phyloP scores from a whole-genome alignment of 2,888 invertebrate species.

The Lasioglossum oenotherae region DNA sequence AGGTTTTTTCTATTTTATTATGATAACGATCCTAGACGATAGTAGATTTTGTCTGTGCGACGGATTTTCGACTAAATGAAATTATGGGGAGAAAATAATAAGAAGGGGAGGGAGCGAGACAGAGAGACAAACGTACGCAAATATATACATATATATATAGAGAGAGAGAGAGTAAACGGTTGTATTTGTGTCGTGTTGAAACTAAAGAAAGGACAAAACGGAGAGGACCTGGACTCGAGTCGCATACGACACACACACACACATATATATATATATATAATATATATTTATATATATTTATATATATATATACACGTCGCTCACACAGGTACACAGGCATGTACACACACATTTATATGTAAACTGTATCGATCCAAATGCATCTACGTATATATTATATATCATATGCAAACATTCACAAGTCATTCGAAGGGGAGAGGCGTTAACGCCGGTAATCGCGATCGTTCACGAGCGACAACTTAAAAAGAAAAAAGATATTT shows the following conservation, averaged over 20 bases:
- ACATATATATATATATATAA: neutral
- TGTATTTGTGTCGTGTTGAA: constrained; percentile 59
- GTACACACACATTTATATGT: constrained; percentile 57
- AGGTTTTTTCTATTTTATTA: constrained; percentile 81
- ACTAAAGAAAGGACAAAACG: constrained; percentile 17
- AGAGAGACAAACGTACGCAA: constrained; percentile 48
- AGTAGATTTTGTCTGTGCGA: constrained; percentile 66
- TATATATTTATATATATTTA: too few species aligned
- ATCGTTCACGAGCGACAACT: constrained; percentile 38
- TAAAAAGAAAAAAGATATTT: constrained; percentile 21
- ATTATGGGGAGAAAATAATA: constrained; percentile 20
- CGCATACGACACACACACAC: constrained; percentile 14
- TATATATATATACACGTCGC: constrained; percentile 36
- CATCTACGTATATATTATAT: constrained; percentile 62
- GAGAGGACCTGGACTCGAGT: constrained; percentile 38
- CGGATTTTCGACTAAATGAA: constrained; percentile 38
- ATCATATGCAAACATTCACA: constrained; percentile 57
- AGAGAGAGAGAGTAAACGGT: neutral
- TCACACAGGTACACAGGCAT: constrained; percentile 23
- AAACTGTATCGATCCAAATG: constrained; percentile 61
- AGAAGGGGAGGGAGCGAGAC: constrained; percentile 23
- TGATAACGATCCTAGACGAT: constrained; percentile 72
- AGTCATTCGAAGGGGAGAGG: constrained; percentile 47
- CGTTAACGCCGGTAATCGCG: constrained; percentile 49
- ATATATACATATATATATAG: neutral